Base-by-base conservation (phyloP, 2,797 vertebrate genomes). In the Danio kyathit region DNA sequence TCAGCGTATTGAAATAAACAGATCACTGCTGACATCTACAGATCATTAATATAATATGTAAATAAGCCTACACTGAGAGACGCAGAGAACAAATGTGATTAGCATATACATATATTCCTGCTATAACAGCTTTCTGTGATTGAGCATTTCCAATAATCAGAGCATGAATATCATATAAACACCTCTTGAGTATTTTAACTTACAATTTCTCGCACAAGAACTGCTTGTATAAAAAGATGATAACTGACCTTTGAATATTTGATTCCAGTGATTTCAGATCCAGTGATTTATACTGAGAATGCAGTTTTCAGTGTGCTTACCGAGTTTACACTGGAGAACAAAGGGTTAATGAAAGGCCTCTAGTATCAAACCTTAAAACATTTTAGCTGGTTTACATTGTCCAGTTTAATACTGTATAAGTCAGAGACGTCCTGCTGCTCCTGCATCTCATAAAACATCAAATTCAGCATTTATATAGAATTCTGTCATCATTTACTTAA, bases 31-130 rank as follows among this genome's bases (percentile, higher is more conserved):
- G 67, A 77, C 57, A 54, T 83, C 78, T 83, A 85, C 19, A 73
- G 52, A 80, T 57, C 52, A 77, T 75, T 66, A 78, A 76, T 76
- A 70, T 29, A 29, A 29, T 17, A 60, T 85, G 76, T 87, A 87
- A 52, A 77, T 46, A 73, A 51, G 60, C 51, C 54, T 78, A 61
- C 29, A 78, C 51, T 65, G 51, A 48, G 48, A 72, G 19, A 56
- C 19, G 46, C 17, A 0, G 11, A 52, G 21, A 43, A 64, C 9
- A 56, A 17, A 63, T 8, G 60, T 29, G 19, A 71, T 54, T 16
- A 52, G 38, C 40, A 19, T 17, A 72, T 79, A 13, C 63, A 61
- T 19, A 10, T 2, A 79, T 44, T 72, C 40, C 59, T 21, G 67
- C 40, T 52, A 70, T n/a, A 71, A 54, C 19, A 72, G 46, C 38